These are phyloP conservation scores for Austrofundulus limnaeus DNA, from an alignment of 2,113 vertebrate genomes.

Conservation along the genomic window DNA sequence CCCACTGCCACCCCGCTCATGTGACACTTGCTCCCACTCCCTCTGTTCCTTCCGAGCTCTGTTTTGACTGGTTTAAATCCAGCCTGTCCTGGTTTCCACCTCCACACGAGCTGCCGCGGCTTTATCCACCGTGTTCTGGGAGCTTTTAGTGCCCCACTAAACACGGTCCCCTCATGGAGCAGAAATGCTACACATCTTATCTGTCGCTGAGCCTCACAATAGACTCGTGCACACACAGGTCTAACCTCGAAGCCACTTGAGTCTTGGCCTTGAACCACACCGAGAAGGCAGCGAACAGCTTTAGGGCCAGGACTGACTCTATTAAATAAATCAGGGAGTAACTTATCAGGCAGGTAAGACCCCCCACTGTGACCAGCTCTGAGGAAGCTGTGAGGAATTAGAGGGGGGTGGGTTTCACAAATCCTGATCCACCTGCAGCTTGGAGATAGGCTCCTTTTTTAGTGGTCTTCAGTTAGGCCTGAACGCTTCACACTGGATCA, in stretches of 20 bases:
- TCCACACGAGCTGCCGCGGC: conserved; percentile 32
- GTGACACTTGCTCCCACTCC: conserved; percentile 46
- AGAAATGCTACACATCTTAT: conserved; percentile 29
- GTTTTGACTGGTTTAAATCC: conserved; percentile 66
- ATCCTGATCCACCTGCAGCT: conserved; percentile 63
- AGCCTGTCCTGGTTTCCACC: conserved; percentile 38
- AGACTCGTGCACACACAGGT: conserved; percentile 1
- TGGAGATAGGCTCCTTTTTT: conserved; percentile 65
- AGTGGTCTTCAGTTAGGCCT: conserved; percentile 65
- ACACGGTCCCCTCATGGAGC: conserved; percentile 18
- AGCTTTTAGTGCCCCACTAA: conserved; percentile 28
- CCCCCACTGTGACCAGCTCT: conserved; percentile 51
- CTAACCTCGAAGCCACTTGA: conserved; percentile 30
- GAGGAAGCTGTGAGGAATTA: conserved; percentile 7
- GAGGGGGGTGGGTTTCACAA: conserved; percentile 16
- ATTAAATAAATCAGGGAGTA: conserved; percentile 68
- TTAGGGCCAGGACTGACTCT: conserved; percentile 42
- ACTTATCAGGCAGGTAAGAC: conserved; percentile 60
- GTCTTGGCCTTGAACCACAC: conserved; percentile 48
- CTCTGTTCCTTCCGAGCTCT: conserved; percentile 34
- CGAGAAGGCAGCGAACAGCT: conserved; percentile 54
- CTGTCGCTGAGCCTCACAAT: conserved; percentile 17
- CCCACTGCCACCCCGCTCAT: conserved; percentile 45
- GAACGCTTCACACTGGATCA: conserved; percentile 63
- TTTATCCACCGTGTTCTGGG: conserved; percentile 11